Conservation (phyloP, 2,797 vertebrate species). For the Acanthurus leucopareius region DNA sequence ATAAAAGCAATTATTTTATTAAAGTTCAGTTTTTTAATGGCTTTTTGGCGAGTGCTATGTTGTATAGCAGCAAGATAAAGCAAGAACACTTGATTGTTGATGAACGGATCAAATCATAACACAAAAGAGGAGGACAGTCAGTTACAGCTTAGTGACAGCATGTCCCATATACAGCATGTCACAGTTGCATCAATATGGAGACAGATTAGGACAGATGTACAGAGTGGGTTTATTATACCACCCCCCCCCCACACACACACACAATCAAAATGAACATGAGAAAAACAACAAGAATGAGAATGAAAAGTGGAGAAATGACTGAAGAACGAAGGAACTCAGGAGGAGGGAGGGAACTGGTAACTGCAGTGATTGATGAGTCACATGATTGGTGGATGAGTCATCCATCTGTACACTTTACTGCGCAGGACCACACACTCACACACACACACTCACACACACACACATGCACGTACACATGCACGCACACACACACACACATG, state of each 20-base stretch:
- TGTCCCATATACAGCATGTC: conserved; percentile 22
- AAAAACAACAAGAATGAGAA: conserved; percentile 39
- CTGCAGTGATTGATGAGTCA: conserved; percentile 91
- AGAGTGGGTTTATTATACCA: conserved; percentile 42
- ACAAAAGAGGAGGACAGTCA: conserved; percentile 16
- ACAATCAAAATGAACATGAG: conserved; percentile 42
- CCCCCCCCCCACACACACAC: no score
- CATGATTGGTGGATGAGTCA: conserved; percentile 91
- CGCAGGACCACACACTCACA: conserved; percentile 74
- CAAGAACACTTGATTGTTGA: conserved; percentile 32
- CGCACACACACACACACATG: conserved; percentile 16
- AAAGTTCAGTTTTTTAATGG: conserved; percentile 92
- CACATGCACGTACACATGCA: conserved; percentile 37
- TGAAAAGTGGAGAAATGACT: conserved; percentile 49
- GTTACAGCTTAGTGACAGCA: conserved; percentile 7
- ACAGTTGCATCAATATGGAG: conserved; percentile 19
- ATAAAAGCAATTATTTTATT: conserved; percentile 99
- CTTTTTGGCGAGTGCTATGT: conserved; percentile 83
- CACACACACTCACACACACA: conserved; percentile 27
- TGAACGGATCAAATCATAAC: conserved; percentile 4
- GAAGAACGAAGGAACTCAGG: conserved; percentile 64
- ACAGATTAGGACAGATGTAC: conserved; percentile 30
- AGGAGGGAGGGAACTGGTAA: conserved; percentile 75
- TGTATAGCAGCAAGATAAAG: conserved; percentile 45
- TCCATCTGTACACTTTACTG: conserved; percentile 87